Evolutionary conservation across 2,113 vertebrate species (phyloP).

Genomic region (Urocitellus parryii): DNA sequence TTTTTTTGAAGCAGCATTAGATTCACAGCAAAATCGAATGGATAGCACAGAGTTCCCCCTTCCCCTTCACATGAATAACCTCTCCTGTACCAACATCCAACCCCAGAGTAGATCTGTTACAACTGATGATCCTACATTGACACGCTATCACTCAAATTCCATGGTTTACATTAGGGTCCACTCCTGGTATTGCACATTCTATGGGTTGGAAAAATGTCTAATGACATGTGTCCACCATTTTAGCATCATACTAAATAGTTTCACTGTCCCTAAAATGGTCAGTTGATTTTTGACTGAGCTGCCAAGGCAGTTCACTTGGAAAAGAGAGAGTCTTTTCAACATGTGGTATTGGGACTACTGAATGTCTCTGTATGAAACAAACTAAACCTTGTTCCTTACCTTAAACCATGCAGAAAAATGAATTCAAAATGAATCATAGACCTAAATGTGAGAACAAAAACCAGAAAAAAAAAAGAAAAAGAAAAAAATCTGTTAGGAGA

Average conservation of each 20-base stretch:
- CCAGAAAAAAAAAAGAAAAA: background rate
- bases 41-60: background rate
- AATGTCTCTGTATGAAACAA: background rate
- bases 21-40: background rate
- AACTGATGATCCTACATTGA: background rate
- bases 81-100: too few relatives aligned
- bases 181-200: background rate
- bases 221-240: background rate
- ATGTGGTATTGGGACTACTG: background rate
- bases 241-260: background rate
- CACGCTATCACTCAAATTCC: background rate
- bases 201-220: background rate
- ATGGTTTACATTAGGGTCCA: background rate
- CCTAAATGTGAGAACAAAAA: background rate
- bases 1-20: background rate
- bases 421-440: background rate
- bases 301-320: background rate
- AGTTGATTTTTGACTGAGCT: background rate
- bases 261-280: background rate
- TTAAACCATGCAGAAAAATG: constrained; percentile 13
- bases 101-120: background rate
- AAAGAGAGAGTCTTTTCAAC: background rate
- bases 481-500: background rate
- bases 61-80: background rate
- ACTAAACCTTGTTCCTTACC: constrained; percentile 27